Evolutionary conservation across 1,140 invertebrate genomes (phyloP).

Genomic region (Aphidius ervi): DNA sequence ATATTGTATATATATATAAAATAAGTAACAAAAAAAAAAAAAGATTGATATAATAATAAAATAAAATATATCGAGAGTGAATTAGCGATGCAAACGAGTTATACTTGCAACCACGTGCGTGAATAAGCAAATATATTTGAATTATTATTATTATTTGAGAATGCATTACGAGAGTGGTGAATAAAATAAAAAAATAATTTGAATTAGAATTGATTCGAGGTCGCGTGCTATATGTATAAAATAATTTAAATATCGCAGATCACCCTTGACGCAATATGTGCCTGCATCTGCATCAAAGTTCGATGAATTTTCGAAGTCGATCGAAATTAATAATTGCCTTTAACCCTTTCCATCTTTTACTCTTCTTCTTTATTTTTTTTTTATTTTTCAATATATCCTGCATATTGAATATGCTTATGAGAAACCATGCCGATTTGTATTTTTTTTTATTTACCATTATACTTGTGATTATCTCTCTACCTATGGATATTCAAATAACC

Average conservation of each 20-base stretch:
- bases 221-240: constrained; percentile 17
- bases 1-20: too few species aligned
- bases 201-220: constrained; percentile 19
- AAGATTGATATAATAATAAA: too few species aligned
- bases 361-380: too few species aligned
- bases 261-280: background rate
- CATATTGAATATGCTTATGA: constrained; percentile 15
- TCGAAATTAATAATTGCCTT: constrained; percentile 17
- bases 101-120: constrained; percentile 9
- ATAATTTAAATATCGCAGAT: background rate
- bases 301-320: constrained; percentile 14
- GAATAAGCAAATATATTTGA: constrained; percentile 21
- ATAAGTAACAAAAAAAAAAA: too few species aligned
- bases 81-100: constrained; percentile 22
- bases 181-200: constrained; percentile 17
- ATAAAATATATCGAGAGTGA: constrained; percentile 1
- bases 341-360: background rate
- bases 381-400: too few species aligned
- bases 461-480: background rate
- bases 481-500: constrained; percentile 19
- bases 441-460: too few species aligned
- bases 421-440: background rate
- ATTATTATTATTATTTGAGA: constrained; percentile 1
- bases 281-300: constrained; percentile 1
- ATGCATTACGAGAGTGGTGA: background rate